phyloP scores from a whole-genome alignment of 2,888 invertebrate genomes.

The Aphrophora alni region DNA sequence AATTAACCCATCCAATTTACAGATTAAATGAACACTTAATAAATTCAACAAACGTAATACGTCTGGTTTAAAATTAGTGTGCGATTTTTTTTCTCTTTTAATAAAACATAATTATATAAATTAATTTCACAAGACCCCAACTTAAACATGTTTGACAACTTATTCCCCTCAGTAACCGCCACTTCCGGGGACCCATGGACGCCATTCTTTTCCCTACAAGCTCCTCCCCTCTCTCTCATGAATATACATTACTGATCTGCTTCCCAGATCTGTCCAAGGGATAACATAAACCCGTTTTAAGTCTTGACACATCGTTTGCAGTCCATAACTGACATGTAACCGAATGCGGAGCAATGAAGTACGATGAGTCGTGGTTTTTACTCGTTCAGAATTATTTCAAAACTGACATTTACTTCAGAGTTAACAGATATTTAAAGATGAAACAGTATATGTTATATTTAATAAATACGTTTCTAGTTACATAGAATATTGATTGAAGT shows the following conservation, averaged over 20 bases:
- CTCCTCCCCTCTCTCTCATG: background rate
- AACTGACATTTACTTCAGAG: too few species aligned
- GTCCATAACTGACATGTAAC: background rate
- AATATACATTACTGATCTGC: slow-evolving; percentile 2
- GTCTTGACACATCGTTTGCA: slow-evolving; percentile 6
- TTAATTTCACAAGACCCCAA: background rate
- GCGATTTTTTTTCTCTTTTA: background rate
- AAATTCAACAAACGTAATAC: background rate
- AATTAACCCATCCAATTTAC: background rate
- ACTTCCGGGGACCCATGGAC: background rate
- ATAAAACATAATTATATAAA: background rate
- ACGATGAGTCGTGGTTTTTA: background rate
- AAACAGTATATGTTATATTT: too few species aligned
- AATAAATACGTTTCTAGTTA: too few species aligned
- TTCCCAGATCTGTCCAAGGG: background rate
- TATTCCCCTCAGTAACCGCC: background rate
- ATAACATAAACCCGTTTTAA: background rate
- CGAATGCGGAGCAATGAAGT: background rate
- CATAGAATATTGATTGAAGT: too few species aligned
- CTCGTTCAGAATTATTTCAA: background rate
- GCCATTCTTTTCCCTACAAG: background rate
- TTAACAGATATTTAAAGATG: too few species aligned
- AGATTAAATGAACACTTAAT: background rate
- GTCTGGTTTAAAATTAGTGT: background rate
- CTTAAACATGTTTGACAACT: background rate